Conservation (phyloP, 2,797 vertebrate genomes). For the Clarias platycephalus region DNA sequence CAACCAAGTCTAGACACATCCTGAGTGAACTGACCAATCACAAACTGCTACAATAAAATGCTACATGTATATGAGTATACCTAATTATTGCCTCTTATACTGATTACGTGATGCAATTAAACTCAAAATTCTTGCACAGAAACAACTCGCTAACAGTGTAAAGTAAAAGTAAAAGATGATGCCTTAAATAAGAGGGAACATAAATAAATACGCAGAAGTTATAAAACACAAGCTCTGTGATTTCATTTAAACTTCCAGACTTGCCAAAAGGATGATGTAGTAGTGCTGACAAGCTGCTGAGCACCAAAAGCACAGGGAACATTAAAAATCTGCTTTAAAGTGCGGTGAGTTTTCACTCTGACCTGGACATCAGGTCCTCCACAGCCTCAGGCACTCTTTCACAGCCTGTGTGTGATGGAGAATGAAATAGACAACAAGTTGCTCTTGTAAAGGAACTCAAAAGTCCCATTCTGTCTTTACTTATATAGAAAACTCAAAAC, state of each 20-base stretch:
- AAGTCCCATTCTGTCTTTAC: neutral
- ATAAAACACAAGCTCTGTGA: neutral
- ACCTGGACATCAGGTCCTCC: conserved; percentile 22
- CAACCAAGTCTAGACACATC: too few relatives aligned
- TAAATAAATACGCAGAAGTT: neutral
- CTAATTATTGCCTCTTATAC: too few relatives aligned
- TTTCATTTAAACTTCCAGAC: conserved; percentile 1
- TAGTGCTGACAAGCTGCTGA: conserved; percentile 29
- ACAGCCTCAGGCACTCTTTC: conserved; percentile 38
- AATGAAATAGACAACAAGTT: conserved; percentile 30
- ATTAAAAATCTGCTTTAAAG: conserved; percentile 32
- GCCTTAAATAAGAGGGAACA: neutral
- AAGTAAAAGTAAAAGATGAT: neutral
- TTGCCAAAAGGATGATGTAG: neutral
- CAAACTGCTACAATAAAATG: too few relatives aligned
- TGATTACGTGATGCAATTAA: too few relatives aligned
- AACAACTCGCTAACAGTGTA: too few relatives aligned
- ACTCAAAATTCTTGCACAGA: too few relatives aligned
- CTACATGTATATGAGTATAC: too few relatives aligned
- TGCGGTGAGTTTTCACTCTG: conserved; percentile 22
- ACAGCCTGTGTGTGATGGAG: conserved; percentile 26
- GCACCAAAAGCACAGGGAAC: conserved; percentile 23
- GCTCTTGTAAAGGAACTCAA: neutral
- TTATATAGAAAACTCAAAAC: neutral
- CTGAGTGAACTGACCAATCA: too few relatives aligned